Base-by-base conservation (phyloP, 2,888 invertebrate species). In the Ommatoiulus sabulosus region DNA sequence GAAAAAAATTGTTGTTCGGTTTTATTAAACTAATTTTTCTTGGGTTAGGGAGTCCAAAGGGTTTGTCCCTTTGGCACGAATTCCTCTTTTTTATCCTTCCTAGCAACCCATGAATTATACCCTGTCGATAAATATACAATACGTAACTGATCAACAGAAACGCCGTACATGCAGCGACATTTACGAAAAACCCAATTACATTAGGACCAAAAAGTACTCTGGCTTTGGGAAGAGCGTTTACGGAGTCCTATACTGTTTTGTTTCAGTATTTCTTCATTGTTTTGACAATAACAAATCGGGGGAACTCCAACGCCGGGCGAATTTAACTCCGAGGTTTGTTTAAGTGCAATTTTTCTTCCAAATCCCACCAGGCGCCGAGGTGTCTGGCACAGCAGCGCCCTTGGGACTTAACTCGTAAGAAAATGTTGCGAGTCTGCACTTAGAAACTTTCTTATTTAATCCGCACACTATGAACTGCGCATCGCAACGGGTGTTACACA, bases 11-110 rank as follows among this genome's bases (percentile, higher is more conserved):
- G 24, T 72, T 72, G 72, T 72, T 72, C 72, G 72, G 7, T 24
- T 72, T 72, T 72, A 20, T 72, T 20, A 72, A 72, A 72, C 72
- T 72, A 72, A 72, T 72, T 72, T 72, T 72, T 72, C 72, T 20
- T n/a, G 8, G 72, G 24, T 8, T 17, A 10, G 20, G 6, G 24
- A 10, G 24, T 8, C 20, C 24, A 72, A 24, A 24, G 20, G 17
- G 24, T 72, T 72, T 72, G 24, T 1, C 72, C 6, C 72, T 20
- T n/a, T n/a, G n/a, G n/a, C n/a, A n/a, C n/a, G n/a, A n/a, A n/a
- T n/a, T n/a, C 10, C 52, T 52, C 10, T 72, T 72, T 24, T 20
- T 24, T 8, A 72, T 20, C 3, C 20, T 72, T 72, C 3, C 12
- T 52, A 8, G 15, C 52, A 52, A 52, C 12, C 12, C 52, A 52